These are phyloP conservation scores for Epinephelus coioides DNA, from an alignment of 2,797 vertebrate species.

Conservation along the genomic window DNA sequence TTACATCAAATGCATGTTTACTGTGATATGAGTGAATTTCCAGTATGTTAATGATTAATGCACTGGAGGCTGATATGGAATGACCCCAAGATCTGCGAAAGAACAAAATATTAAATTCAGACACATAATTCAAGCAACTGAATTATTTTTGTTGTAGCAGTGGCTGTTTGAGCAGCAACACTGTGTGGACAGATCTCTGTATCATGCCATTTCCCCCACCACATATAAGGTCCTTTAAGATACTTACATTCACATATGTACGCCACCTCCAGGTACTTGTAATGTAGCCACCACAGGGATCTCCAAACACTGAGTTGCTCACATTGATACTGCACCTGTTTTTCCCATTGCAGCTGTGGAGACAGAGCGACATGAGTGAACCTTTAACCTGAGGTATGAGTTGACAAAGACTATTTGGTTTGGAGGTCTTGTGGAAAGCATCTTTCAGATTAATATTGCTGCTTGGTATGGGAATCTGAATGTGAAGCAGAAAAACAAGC, in stretches of 20 bases:
- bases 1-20: background rate
- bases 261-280: slow-evolving; percentile 73
- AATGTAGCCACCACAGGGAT: slow-evolving; percentile 48
- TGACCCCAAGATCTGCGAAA: background rate
- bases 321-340: slow-evolving; percentile 49
- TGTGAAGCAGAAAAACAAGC: too few species aligned
- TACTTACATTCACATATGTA: slow-evolving; percentile 67
- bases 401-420: too few species aligned
- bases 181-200: background rate
- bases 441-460: too few species aligned
- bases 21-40: background rate
- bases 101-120: slow-evolving; percentile 6
- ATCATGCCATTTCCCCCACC: too few species aligned
- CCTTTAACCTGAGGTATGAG: too few species aligned
- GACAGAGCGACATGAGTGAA: background rate
- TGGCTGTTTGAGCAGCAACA: too few species aligned
- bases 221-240: background rate
- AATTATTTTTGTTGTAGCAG: too few species aligned
- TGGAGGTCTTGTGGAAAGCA: too few species aligned
- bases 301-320: slow-evolving; percentile 42
- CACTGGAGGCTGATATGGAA: fast-evolving
- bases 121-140: background rate
- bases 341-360: slow-evolving; percentile 68
- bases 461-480: too few species aligned
- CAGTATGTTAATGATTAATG: background rate